Conservation (phyloP, 2,888 invertebrate species). For the Parasteatoda lunata region DNA sequence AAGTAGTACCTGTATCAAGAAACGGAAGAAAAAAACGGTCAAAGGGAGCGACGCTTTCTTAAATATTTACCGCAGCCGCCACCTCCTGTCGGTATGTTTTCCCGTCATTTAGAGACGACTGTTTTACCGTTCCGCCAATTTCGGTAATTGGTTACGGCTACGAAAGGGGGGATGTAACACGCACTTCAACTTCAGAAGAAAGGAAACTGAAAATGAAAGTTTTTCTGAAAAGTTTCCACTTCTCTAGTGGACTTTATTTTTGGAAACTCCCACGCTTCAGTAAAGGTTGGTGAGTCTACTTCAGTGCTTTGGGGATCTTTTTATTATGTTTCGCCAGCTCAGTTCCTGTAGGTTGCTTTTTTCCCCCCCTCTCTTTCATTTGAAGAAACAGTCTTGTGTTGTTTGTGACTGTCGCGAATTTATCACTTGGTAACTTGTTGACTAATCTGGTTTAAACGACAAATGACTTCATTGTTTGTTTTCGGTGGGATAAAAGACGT, state of each 20-base stretch:
- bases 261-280: not conserved
- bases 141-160: not conserved
- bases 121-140: not conserved
- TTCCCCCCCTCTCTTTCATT: not conserved
- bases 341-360: too few relatives aligned
- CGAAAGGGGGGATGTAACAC: too few relatives aligned
- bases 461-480: conserved; percentile 1
- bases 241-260: not conserved
- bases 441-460: not conserved
- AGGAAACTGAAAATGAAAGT: not conserved
- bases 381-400: not conserved
- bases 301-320: too few relatives aligned
- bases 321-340: too few relatives aligned
- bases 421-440: too few relatives aligned
- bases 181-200: not conserved
- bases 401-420: not conserved
- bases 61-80: not conserved
- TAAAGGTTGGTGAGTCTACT: too few relatives aligned
- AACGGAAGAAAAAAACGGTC: too few relatives aligned
- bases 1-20: too few relatives aligned
- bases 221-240: not conserved
- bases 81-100: not conserved
- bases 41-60: not conserved
- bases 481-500: not conserved
- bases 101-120: not conserved